phyloP scores from a whole-genome alignment of 1,140 invertebrate genomes.

The Camponotus vicinus region DNA sequence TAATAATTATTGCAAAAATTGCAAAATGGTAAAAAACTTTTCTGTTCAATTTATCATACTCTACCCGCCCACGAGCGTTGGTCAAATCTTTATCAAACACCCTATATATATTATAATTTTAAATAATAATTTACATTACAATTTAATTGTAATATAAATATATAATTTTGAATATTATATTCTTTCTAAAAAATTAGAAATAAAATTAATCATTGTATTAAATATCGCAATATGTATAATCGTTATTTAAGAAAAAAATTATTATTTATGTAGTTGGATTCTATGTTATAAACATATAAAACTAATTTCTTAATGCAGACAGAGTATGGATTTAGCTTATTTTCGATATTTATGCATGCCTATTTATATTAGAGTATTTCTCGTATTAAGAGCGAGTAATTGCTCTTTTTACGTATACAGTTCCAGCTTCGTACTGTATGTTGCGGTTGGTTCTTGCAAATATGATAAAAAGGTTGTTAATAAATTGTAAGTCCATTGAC shows the following conservation, averaged over 20 bases:
- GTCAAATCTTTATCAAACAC: too few relatives aligned
- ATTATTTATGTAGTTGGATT: background rate
- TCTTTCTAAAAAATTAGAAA: background rate
- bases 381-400: background rate
- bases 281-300: background rate
- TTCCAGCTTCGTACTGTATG: background rate
- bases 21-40: too few relatives aligned
- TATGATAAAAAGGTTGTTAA: slow-evolving; percentile 54
- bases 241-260: background rate
- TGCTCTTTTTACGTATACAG: background rate
- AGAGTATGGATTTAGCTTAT: slow-evolving; percentile 36
- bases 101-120: too few relatives aligned
- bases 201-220: background rate
- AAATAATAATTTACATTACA: too few relatives aligned
- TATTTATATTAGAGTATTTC: slow-evolving; percentile 28
- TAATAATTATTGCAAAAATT: too few relatives aligned
- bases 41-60: too few relatives aligned
- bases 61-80: too few relatives aligned
- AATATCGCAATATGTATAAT: background rate
- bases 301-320: slow-evolving; percentile 28
- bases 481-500: slow-evolving; percentile 34
- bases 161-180: slow-evolving; percentile 17
- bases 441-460: slow-evolving; percentile 37
- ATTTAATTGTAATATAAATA: background rate
- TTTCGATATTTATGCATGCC: slow-evolving; percentile 37